phyloP scores from a whole-genome alignment of 2,888 invertebrate genomes.

The Galerucella pusilla region DNA sequence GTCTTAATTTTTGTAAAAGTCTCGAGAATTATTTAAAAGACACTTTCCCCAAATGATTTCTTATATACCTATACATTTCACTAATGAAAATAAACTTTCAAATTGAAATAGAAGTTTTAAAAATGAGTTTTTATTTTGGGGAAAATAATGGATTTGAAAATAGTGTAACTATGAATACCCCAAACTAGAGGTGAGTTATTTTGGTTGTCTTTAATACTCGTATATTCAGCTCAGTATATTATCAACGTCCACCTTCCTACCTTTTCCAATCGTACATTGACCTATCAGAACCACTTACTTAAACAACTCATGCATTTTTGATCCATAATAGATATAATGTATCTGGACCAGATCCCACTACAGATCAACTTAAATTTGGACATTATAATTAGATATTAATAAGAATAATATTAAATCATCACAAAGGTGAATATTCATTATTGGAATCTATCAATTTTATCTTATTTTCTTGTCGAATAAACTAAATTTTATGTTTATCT shows the following conservation, averaged over 20 bases:
- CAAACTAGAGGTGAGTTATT: no score
- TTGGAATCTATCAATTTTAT: neutral
- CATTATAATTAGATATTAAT: neutral
- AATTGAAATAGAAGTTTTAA: no score
- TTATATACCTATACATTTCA: no score
- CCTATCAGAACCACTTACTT: conserved; percentile 5
- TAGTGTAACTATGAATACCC: no score
- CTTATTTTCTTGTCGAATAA: no score
- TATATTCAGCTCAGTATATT: conserved; percentile 10
- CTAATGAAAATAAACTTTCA: no score
- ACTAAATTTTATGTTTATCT: no score
- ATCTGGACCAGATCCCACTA: conserved; percentile 11
- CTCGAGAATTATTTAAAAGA: conserved; percentile 35
- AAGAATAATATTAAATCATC: neutral
- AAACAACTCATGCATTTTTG: conserved; percentile 17
- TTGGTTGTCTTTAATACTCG: neutral
- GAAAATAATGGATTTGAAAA: no score
- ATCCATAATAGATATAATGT: conserved; percentile 6
- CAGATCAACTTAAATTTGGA: neutral
- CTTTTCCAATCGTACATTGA: neutral
- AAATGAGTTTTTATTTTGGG: no score
- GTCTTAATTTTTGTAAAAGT: conserved; percentile 49
- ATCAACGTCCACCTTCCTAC: neutral
- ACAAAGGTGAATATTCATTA: neutral
- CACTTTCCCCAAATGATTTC: conserved; percentile 1